Conservation (phyloP, 2,113 vertebrate species). For the Eudyptes chrysolophus region DNA sequence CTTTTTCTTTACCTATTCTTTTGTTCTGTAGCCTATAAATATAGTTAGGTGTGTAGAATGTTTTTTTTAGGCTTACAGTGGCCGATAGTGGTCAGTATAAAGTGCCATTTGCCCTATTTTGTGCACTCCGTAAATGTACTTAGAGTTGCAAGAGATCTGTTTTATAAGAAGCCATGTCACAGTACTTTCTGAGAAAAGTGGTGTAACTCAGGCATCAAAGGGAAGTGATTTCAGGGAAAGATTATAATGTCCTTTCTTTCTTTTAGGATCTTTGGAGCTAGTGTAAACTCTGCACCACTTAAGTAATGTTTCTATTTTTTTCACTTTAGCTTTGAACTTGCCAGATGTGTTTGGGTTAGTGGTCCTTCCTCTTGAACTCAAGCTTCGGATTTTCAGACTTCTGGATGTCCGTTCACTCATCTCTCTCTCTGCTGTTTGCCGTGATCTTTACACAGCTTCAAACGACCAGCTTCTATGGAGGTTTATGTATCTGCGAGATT, state of each 20-base stretch:
- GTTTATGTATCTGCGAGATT: slow-evolving; percentile 88
- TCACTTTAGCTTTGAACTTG: slow-evolving; percentile 84
- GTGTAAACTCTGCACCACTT: neutral
- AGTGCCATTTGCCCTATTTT: neutral
- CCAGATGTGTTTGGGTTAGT: slow-evolving; percentile 89
- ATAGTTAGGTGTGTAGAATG: neutral
- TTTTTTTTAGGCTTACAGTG: neutral
- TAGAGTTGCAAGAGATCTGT: neutral
- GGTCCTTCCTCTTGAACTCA: slow-evolving; percentile 89
- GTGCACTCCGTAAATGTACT: neutral
- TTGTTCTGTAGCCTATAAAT: neutral
- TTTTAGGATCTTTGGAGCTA: neutral
- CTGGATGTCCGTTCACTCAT: slow-evolving; percentile 84
- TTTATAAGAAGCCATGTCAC: neutral
- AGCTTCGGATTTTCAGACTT: slow-evolving; percentile 87
- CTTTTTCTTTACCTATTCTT: neutral
- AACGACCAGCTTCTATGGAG: slow-evolving; percentile 89
- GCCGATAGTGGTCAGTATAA: neutral
- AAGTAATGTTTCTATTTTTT: neutral
- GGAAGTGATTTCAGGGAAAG: neutral
- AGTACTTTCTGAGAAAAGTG: neutral
- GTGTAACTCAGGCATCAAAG: neutral
- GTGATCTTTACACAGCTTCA: slow-evolving; percentile 73
- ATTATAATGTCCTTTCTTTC: neutral
- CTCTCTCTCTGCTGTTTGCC: slow-evolving; percentile 82